Conservation (phyloP, 92 coral and sea anemone genomes). For the Bergia puertoricense region DNA sequence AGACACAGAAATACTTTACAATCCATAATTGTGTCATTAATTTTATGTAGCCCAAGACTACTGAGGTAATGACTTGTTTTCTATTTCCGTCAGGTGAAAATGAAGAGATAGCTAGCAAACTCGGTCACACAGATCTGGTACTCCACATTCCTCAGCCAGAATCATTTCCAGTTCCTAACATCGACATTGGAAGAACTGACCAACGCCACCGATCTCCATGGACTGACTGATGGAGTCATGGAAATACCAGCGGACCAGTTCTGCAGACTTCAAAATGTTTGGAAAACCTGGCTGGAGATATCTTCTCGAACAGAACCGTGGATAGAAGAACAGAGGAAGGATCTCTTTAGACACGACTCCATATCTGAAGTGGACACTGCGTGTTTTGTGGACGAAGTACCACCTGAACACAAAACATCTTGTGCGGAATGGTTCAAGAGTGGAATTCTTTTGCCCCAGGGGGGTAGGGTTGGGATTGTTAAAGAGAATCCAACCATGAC, state of each 20-base stretch:
- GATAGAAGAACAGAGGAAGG: too few species aligned
- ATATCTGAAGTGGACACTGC: not conserved
- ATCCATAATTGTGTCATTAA: too few species aligned
- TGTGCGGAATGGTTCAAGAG: slow-evolving; percentile 19
- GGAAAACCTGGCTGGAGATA: too few species aligned
- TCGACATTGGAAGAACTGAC: slow-evolving; percentile 33
- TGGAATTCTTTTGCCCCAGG: slow-evolving; percentile 13
- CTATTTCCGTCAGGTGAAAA: slow-evolving; percentile 40
- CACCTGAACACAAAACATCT: slow-evolving; percentile 21
- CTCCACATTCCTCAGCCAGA: too few species aligned
- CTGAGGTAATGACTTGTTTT: not conserved
- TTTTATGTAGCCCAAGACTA: too few species aligned
- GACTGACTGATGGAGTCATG: slow-evolving; percentile 26
- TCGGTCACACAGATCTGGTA: slow-evolving; percentile 82
- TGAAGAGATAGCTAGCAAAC: slow-evolving; percentile 47
- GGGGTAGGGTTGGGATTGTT: not conserved
- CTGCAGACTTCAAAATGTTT: too few species aligned
- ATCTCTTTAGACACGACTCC: not conserved
- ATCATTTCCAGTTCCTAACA: too few species aligned
- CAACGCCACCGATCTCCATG: slow-evolving; percentile 34
- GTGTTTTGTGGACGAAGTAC: slow-evolving; percentile 1
- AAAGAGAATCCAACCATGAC: slow-evolving; percentile 22
- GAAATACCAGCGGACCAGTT: slow-evolving; percentile 12
- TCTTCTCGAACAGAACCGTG: too few species aligned
- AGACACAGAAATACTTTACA: too few species aligned